A percentile compares a stretch with the other conserved stretches of the same genome.
These are phyloP conservation scores for Pseudomyrmex pallidus DNA, from an alignment of 1,140 invertebrate genomes.

Conservation along the genomic window DNA sequence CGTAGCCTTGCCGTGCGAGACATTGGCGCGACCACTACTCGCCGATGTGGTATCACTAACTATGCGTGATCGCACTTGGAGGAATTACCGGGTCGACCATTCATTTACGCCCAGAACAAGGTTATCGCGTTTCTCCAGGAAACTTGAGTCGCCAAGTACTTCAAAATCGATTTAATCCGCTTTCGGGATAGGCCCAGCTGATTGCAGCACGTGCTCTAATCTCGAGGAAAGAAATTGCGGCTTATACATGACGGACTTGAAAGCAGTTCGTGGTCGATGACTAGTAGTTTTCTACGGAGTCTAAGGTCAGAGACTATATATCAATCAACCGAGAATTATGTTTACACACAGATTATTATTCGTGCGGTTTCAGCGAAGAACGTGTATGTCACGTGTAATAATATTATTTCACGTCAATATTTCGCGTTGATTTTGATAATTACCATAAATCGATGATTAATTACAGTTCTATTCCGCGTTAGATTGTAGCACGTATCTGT, in stretches of 20 bases:
- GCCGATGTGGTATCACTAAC: background rate
- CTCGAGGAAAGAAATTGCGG: background rate
- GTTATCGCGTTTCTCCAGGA: constrained; percentile 1
- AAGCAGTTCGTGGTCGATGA: background rate
- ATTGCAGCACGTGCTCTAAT: constrained; percentile 17
- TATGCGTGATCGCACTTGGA: constrained; percentile 21
- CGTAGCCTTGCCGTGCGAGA: constrained; percentile 8
- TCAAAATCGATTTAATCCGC: constrained; percentile 17
- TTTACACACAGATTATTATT: background rate
- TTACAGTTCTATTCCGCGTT: too few species aligned
- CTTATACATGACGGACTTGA: background rate
- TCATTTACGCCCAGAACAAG: constrained; percentile 21
- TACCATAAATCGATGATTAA: too few species aligned
- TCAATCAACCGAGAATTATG: background rate
- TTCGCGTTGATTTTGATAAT: too few species aligned
- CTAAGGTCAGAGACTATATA: too few species aligned
- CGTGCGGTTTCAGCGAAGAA: background rate
- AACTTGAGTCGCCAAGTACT: background rate
- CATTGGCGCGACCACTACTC: constrained; percentile 23
- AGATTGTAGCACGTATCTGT: too few species aligned
- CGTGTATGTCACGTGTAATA: background rate
- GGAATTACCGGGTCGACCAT: constrained; percentile 11
- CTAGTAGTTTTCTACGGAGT: background rate
- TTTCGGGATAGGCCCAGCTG: constrained; percentile 3
- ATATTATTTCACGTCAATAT: too few species aligned